These are phyloP conservation scores for Cassiopea andromeda DNA, from an alignment of 30 jellyfish, hydroid and myxozoan genomes.

Conservation along the genomic window DNA sequence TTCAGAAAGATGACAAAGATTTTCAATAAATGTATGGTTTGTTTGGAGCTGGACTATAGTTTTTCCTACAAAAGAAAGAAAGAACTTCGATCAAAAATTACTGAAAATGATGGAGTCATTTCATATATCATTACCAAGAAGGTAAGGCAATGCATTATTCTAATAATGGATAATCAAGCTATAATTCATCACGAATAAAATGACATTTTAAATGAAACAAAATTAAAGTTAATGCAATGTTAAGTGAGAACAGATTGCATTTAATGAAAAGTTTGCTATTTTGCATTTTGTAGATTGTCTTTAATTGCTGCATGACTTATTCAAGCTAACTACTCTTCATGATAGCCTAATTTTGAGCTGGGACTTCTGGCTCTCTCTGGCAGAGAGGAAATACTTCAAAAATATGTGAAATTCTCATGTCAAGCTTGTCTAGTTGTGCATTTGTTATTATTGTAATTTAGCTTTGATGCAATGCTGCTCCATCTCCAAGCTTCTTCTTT, in stretches of 20 bases:
- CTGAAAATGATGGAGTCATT: conserved; percentile 74
- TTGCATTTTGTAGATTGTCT: no score
- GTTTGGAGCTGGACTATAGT: conserved; percentile 66
- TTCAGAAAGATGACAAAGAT: background rate
- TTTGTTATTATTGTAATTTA: background rate
- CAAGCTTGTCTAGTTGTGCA: background rate
- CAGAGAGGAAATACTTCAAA: no score
- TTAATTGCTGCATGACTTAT: no score
- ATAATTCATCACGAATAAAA: no score
- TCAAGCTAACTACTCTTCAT: no score
- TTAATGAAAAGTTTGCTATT: no score
- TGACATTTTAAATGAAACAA: no score
- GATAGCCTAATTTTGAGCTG: no score
- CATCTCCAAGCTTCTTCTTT: background rate
- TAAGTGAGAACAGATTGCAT: no score
- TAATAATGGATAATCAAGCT: no score
- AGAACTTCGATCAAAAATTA: conserved; percentile 41
- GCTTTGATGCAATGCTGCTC: background rate
- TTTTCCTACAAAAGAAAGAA: conserved; percentile 47
- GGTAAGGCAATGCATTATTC: conserved; percentile 31
- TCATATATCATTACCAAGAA: conserved; percentile 84
- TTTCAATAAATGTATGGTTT: conserved; percentile 47
- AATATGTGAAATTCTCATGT: background rate
- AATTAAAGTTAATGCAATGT: no score
- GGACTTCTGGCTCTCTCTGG: no score